Conservation (phyloP, 2,888 invertebrate genomes). For the Calameuta pallipes region DNA sequence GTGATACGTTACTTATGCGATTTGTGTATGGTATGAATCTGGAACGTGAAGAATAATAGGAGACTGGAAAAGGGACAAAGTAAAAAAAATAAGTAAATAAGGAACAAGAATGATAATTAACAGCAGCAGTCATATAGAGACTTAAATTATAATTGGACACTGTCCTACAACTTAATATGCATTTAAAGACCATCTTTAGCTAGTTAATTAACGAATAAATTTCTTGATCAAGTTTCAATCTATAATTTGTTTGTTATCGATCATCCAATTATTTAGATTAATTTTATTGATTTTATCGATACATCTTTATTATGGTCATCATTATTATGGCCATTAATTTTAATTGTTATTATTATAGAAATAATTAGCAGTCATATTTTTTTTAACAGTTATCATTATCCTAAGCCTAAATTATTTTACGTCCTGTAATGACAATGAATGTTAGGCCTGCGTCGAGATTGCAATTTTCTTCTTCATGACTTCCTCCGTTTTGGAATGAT, state of each 20-base stretch:
- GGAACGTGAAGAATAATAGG: neutral
- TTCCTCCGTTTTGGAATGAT: no score
- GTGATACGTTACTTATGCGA: constrained; percentile 27
- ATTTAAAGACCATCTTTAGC: constrained; percentile 34
- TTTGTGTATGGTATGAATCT: constrained; percentile 6
- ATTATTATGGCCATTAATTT: neutral
- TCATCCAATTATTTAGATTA: neutral
- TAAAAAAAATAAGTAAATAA: constrained; percentile 11
- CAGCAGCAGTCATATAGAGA: constrained; percentile 14
- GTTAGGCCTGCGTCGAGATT: no score
- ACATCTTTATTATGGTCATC: neutral
- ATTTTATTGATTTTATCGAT: neutral
- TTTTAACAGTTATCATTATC: no score
- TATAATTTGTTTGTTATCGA: neutral
- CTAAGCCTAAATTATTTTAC: no score
- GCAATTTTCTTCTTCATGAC: no score
- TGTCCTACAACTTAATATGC: constrained; percentile 46
- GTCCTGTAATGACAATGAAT: no score
- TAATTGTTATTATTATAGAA: neutral
- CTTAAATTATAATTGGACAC: constrained; percentile 17
- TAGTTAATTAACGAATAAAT: neutral
- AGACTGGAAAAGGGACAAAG: constrained; percentile 11
- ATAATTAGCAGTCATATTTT: neutral
- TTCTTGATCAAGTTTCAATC: neutral
- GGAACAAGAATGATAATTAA: constrained; percentile 10